Conservation (phyloP, 2,113 vertebrate species). For the Nothoprocta perdicaria region DNA sequence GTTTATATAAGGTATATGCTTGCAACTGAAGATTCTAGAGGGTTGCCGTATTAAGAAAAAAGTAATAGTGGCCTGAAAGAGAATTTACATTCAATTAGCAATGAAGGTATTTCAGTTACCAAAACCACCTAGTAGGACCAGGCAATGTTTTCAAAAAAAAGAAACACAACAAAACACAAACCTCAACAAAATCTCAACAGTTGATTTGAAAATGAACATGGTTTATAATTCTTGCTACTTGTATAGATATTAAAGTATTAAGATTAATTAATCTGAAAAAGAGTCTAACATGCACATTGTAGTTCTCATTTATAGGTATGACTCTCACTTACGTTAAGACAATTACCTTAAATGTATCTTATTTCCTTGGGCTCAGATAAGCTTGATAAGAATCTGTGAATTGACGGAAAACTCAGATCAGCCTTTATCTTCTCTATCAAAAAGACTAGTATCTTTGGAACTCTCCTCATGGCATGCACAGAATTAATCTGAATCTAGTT, state of each 20-base stretch:
- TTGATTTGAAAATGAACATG: not conserved
- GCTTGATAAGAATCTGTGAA: not conserved
- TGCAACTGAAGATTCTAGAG: not conserved
- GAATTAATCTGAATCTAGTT: not conserved
- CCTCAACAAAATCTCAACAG: too few species aligned
- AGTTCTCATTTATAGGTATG: not conserved
- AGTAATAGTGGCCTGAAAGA: not conserved
- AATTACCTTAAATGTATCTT: not conserved
- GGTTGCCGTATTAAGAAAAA: not conserved
- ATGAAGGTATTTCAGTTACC: not conserved
- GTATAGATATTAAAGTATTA: not conserved
- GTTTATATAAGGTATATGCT: fast-evolving
- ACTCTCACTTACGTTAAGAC: not conserved
- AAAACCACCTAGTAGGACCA: not conserved
- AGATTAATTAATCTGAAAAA: not conserved
- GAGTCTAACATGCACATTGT: not conserved
- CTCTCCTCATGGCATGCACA: not conserved
- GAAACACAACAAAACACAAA: not conserved
- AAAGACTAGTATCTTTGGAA: not conserved
- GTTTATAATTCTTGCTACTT: not conserved
- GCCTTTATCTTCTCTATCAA: not conserved
- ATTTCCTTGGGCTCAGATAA: not conserved
- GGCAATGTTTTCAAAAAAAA: not conserved
- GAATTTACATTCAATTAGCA: not conserved
- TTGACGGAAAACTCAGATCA: not conserved